These are phyloP conservation scores for Brachyalestes nurse DNA, from an alignment of 2,797 vertebrate genomes.

Conservation along the genomic window DNA sequence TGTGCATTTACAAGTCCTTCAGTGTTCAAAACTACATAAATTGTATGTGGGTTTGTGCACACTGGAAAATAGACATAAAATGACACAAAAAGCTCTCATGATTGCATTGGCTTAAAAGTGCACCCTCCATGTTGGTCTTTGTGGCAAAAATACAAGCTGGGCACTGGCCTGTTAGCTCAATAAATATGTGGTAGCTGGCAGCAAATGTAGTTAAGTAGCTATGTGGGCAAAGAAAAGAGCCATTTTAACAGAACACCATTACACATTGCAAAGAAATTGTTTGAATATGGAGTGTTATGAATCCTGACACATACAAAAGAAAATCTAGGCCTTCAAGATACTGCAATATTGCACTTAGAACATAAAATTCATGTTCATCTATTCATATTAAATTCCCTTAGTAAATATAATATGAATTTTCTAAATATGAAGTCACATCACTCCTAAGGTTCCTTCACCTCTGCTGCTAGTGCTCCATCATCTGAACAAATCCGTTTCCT, in stretches of 20 bases:
- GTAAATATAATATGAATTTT: slow-evolving; percentile 34
- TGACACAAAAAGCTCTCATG: slow-evolving; percentile 3
- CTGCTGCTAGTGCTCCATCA: slow-evolving; percentile 25
- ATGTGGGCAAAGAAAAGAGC: background rate
- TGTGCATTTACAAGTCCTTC: slow-evolving; percentile 41
- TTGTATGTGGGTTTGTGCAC: slow-evolving; percentile 26
- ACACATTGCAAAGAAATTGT: slow-evolving; percentile 6
- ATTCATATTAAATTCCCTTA: slow-evolving; percentile 24
- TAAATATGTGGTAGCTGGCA: slow-evolving; percentile 8
- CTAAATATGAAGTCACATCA: slow-evolving; percentile 42
- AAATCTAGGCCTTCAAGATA: slow-evolving; percentile 32
- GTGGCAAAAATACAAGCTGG: slow-evolving; percentile 13
- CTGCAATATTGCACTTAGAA: slow-evolving; percentile 55
- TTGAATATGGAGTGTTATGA: slow-evolving; percentile 32
- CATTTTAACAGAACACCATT: slow-evolving; percentile 6
- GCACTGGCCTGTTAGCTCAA: slow-evolving; percentile 13
- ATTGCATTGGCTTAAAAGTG: slow-evolving; percentile 10
- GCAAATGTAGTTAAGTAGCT: background rate
- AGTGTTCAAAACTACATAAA: slow-evolving; percentile 26
- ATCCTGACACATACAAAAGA: slow-evolving; percentile 42
- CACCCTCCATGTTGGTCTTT: slow-evolving; percentile 12
- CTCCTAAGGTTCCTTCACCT: slow-evolving; percentile 27
- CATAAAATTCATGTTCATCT: slow-evolving; percentile 35
- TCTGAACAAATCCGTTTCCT: slow-evolving; percentile 10
- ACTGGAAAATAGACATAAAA: slow-evolving; percentile 5